A percentile compares a stretch with the other conserved stretches of the same genome.
Evolutionary conservation across 1,140 invertebrate genomes (phyloP).

Genomic region (Micrasema longulum): DNA sequence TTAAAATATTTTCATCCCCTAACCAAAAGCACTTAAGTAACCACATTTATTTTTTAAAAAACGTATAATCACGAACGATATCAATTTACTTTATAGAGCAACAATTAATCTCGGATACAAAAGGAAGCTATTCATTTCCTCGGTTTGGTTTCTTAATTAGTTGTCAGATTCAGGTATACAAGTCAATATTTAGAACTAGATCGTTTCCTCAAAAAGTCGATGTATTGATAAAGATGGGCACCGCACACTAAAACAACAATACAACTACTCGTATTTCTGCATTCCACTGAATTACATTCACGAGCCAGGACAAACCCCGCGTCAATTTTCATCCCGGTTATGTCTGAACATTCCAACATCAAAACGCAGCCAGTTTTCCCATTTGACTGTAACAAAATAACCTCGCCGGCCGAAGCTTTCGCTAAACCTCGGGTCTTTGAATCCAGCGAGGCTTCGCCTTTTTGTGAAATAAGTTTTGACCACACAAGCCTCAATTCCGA

Average conservation of each 20-base stretch:
- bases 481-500: constrained; percentile 50
- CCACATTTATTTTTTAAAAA: constrained; percentile 1
- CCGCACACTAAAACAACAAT: constrained; percentile 47
- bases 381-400: constrained; percentile 19
- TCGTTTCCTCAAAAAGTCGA: constrained; percentile 33
- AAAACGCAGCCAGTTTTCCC: not conserved
- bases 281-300: constrained; percentile 50
- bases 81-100: constrained; percentile 27
- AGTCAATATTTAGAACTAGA: constrained; percentile 36
- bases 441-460: constrained; percentile 40
- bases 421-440: constrained; percentile 14
- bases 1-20: constrained; percentile 11
- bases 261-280: constrained; percentile 49
- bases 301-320: not conserved
- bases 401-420: constrained; percentile 10
- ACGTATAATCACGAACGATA: constrained; percentile 2
- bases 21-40: constrained; percentile 13
- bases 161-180: constrained; percentile 34
- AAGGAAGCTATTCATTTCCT: constrained; percentile 28
- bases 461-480: constrained; percentile 48
- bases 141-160: constrained; percentile 38
- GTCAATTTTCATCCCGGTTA: not conserved
- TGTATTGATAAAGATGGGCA: constrained; percentile 10
- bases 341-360: constrained; percentile 29
- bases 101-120: constrained; percentile 22